Conservation (phyloP, 1,140 invertebrate species). For the Ceratoteleas bidentatus region DNA sequence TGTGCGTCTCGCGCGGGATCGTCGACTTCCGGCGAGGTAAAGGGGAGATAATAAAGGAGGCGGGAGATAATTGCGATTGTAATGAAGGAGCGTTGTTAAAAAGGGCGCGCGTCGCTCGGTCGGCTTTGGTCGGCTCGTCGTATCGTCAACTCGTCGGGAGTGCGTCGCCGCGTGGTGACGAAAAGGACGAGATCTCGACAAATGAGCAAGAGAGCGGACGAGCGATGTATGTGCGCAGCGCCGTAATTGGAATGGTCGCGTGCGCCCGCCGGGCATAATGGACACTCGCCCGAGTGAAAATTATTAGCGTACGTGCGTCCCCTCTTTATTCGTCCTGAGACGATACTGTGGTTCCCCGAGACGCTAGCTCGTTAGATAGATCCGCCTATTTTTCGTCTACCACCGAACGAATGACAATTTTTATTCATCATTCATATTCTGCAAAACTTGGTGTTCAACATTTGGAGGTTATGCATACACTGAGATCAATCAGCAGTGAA, state of each 20-base stretch:
- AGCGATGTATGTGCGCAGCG: conserved; percentile 54
- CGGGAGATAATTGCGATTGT: conserved; percentile 79
- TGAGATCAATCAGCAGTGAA: no score
- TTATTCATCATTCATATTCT: no score
- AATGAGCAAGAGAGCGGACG: conserved; percentile 64
- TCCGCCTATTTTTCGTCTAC: no score
- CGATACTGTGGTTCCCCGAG: no score
- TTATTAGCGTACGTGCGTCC: conserved; percentile 76
- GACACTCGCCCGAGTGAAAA: conserved; percentile 78
- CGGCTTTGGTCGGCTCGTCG: conserved; percentile 5
- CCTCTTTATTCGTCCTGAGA: no score
- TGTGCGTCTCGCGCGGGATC: no score
- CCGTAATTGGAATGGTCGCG: conserved; percentile 80
- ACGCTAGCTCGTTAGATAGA: no score
- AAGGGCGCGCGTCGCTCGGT: conserved; percentile 48
- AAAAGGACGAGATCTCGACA: conserved; percentile 48
- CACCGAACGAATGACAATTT: no score
- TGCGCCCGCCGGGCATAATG: conserved; percentile 77
- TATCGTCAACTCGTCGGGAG: conserved; percentile 4
- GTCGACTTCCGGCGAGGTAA: no score
- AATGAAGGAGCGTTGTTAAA: conserved; percentile 79
- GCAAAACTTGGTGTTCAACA: no score
- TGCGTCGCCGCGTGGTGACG: conserved; percentile 23
- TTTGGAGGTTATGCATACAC: no score
- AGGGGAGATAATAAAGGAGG: no score